Evolutionary conservation across 1,140 invertebrate genomes (phyloP).

Genomic region (Achatina immaculata): DNA sequence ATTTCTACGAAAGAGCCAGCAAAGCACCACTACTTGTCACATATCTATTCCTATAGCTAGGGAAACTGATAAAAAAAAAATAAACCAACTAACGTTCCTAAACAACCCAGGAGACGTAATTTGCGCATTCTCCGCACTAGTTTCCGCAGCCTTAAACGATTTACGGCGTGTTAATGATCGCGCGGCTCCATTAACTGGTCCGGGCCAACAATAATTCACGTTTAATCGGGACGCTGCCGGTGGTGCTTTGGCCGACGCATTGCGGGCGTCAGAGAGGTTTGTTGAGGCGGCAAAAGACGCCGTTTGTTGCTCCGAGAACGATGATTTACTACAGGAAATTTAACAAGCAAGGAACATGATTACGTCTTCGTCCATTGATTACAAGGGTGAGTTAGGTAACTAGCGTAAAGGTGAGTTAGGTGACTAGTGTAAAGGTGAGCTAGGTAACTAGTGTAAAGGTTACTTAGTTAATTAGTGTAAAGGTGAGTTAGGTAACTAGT

Average conservation of each 20-base stretch:
- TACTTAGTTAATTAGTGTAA: too few relatives aligned
- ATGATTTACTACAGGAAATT: constrained; percentile 2
- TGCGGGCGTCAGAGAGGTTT: not conserved
- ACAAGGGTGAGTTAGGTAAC: too few relatives aligned
- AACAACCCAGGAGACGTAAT: not conserved
- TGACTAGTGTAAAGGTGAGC: too few relatives aligned
- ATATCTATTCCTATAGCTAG: not conserved
- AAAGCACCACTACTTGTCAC: not conserved
- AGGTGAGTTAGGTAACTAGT: too few relatives aligned
- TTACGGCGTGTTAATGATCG: constrained; percentile 9
- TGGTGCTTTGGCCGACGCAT: not conserved
- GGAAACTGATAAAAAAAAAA: not conserved
- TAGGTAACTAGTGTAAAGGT: too few relatives aligned
- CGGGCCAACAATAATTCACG: constrained; percentile 2
- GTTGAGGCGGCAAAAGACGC: not conserved
- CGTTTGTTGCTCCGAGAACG: not conserved
- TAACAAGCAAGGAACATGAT: not conserved
- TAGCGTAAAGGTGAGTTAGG: too few relatives aligned
- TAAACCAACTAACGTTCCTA: not conserved
- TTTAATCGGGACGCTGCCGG: constrained; percentile 1
- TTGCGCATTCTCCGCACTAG: constrained; percentile 8
- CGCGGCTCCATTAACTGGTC: not conserved
- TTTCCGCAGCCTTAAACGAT: not conserved
- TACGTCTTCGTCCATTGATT: not conserved
- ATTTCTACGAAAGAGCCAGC: not conserved